Evolutionary conservation across 2,797 vertebrate genomes (phyloP), one percentile per base, ranked within the genome.

Genomic region (Pseudotriccus pelzelni): DNA sequence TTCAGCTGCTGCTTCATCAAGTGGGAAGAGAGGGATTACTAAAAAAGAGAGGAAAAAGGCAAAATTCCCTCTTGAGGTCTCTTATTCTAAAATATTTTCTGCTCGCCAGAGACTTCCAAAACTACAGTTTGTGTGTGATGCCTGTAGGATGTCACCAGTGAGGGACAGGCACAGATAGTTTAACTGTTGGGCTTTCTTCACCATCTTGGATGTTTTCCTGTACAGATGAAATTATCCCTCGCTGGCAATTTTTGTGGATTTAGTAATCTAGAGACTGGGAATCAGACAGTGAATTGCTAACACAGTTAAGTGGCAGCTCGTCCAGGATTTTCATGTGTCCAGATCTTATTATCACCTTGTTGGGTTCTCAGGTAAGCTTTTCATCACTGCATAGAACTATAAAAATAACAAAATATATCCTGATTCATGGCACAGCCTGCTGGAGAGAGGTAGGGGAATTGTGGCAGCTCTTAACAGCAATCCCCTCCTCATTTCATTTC

Each of bases 381-480:
- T 55, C 12, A 3, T 91, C 76, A 56, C 62, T 59, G 72, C n/a
- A 12, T 14, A 81, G 82, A 90, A 76, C 94, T 56, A 87, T 91
- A 93, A 96, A 96, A 85, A 86, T 78, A 84, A 93, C 72, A 88
- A 94, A 94, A 92, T 47, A 41, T 28, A 63, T 67, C 79, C 83
- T 93, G 85, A 96, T 94, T 97, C 92, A 67, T 76, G 55, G 66
- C 64, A 47, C n/a, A 80, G 72, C 14, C 79, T 86, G 36, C 34
- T 95, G 94, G 91, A 63, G 79, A 81, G 82, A 81, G 92, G 78
- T 63, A 43, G 20, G 89, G 92, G 92, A 96, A 94, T 95, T 93
- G 94, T 6, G 8, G 66, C 85, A 90, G 66, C 92, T 90, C 94
- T 92, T 91, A 92, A 91, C 55, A 76, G 43, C 79, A 85, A 12